A percentile compares a stretch with the other conserved stretches of the same genome.
phyloP scores from a whole-genome alignment of 2,113 vertebrate genomes.

The Macquaria ambigua region DNA sequence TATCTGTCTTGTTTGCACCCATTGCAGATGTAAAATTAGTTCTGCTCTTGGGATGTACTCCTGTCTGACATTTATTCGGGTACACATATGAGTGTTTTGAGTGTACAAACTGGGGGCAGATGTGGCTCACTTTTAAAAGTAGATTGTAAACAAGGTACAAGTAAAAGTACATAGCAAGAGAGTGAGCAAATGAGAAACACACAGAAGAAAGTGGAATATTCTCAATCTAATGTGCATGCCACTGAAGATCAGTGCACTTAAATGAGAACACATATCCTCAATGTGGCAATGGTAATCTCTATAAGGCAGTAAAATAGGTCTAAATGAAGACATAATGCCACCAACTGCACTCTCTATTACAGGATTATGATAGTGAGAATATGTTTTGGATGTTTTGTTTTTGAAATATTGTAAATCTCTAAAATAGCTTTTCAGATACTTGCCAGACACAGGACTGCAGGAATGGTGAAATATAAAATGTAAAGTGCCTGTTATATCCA shows the following conservation, averaged over 20 bases:
- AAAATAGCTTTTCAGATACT: not conserved
- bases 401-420: not conserved
- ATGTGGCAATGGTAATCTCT: constrained; percentile 1
- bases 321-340: constrained; percentile 16
- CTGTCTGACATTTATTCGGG: not conserved
- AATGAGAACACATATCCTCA: constrained; percentile 10
- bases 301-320: not conserved
- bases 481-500: not conserved
- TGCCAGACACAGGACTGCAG: not conserved
- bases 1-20: not conserved
- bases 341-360: not conserved
- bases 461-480: not conserved
- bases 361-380: constrained; percentile 3
- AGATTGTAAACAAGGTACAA: not conserved
- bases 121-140: constrained; percentile 1
- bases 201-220: not conserved
- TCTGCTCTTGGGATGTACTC: not conserved
- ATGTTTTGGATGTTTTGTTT: not conserved
- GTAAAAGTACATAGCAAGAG: not conserved
- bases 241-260: not conserved
- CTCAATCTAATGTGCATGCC: not conserved
- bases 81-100: not conserved
- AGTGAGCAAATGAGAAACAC: not conserved
- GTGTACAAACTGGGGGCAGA: not conserved
- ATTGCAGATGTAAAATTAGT: not conserved